A percentile compares a stretch with the other conserved stretches of the same genome.
phyloP scores from a whole-genome alignment of 1,140 invertebrate genomes.

The Muscidifurax raptorellus region DNA sequence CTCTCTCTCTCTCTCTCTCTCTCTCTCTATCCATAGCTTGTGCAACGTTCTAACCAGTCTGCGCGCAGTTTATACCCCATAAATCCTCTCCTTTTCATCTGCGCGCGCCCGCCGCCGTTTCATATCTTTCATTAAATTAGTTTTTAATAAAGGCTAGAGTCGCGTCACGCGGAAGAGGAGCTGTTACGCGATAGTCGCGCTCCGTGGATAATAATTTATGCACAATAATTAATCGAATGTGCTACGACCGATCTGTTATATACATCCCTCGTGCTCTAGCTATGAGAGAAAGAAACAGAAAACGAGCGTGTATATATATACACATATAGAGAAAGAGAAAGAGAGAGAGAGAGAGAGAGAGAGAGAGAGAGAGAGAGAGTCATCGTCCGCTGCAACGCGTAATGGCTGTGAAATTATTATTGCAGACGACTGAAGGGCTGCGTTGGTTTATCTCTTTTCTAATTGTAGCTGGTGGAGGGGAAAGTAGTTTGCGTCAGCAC shows the following conservation, averaged over 20 bases:
- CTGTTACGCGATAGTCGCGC: slow-evolving; percentile 4
- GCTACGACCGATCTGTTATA: slow-evolving; percentile 30
- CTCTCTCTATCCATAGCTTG: neutral
- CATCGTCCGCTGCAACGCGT: neutral
- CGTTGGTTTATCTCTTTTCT: neutral
- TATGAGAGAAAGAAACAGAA: too few relatives aligned
- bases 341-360: too few relatives aligned
- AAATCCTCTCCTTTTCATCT: slow-evolving; percentile 50
- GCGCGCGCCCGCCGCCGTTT: neutral
- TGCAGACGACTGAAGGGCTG: neutral
- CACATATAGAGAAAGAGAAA: too few relatives aligned
- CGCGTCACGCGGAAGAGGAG: slow-evolving; percentile 1
- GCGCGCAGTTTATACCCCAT: slow-evolving; percentile 41
- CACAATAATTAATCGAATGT: slow-evolving; percentile 43
- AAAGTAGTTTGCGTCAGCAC: too few relatives aligned
- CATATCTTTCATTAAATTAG: slow-evolving; percentile 51
- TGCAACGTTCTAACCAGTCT: neutral
- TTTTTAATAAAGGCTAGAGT: slow-evolving; percentile 44
- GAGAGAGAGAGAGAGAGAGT: too few relatives aligned
- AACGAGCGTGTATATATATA: too few relatives aligned
- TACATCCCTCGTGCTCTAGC: neutral
- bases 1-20: slow-evolving; percentile 24
- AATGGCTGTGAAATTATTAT: slow-evolving; percentile 36
- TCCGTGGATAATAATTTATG: slow-evolving; percentile 37
- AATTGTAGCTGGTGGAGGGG: too few relatives aligned